phyloP scores from a whole-genome alignment of 2,113 vertebrate genomes.

The Anthoscopus minutus region DNA sequence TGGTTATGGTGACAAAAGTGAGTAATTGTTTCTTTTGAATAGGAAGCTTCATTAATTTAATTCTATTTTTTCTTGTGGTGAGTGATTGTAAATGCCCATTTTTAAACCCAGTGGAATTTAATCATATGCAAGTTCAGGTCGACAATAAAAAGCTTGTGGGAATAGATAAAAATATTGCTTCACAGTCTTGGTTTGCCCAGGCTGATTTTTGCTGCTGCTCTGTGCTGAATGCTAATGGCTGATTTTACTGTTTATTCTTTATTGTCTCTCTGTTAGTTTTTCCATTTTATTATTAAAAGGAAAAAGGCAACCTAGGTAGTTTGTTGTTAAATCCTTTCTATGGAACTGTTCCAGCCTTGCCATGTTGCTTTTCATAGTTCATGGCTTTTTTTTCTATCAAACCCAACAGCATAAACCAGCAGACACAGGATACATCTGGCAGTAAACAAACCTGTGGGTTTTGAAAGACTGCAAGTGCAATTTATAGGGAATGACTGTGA shows the following conservation, averaged over 20 bases:
- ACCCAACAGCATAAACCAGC: background rate
- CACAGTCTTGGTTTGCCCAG: background rate
- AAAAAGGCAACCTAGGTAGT: background rate
- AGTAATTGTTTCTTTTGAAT: constrained; percentile 1
- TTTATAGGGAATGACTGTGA: background rate
- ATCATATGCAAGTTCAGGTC: background rate
- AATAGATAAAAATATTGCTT: background rate
- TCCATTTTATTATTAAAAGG: background rate
- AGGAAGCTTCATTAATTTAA: background rate
- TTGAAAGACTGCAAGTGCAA: background rate
- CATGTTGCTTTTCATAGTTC: background rate
- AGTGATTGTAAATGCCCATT: background rate
- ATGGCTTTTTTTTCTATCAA: background rate
- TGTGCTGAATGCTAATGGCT: background rate
- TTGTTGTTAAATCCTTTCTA: background rate
- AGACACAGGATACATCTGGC: background rate
- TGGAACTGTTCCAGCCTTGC: background rate
- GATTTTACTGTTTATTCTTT: background rate
- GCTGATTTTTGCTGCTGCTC: background rate
- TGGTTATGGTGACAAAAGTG: constrained; percentile 98
- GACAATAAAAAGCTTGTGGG: background rate
- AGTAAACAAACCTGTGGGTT: background rate
- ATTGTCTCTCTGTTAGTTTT: background rate
- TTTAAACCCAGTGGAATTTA: background rate
- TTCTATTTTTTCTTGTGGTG: background rate